Evolutionary conservation across 2,888 invertebrate species (phyloP), one percentile per base, ranked within the genome.

Genomic region (Corbicula japonica): DNA sequence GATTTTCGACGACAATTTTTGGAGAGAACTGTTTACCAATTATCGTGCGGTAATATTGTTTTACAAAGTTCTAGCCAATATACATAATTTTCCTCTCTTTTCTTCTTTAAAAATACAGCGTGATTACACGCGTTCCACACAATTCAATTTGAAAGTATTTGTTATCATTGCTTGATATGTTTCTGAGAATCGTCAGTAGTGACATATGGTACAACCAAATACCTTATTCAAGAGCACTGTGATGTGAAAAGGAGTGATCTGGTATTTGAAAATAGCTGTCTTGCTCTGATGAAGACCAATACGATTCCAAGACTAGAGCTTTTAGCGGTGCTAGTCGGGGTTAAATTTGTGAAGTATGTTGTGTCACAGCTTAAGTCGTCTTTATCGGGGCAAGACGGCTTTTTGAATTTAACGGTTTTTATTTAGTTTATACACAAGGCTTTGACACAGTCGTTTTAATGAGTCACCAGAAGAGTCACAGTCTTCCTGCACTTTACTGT

Each of bases 161-260:
- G n/a, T n/a, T n/a, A n/a, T n/a, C n/a, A n/a, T n/a, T n/a, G n/a
- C n/a, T 46, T 46, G 46, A 10, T n/a, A 12, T 6, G 46, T 5
- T 12, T 46, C 21, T 10, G 46, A n/a, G 69, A 69, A 23, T 58
- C 46, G 10, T 58, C 50, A 46, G 8, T 34, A 32, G 18, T 34
- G 12, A 48, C 60, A 30, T 70, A 60, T 61, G 60, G 60, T 26
- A 30, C 70, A 38, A 50, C 48, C 26, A 23, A 41, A 21, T 3
- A 38, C 18, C 38, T 54, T 28, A n/a, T 28, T 54, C 54, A 54
- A 54, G 54, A 54, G 54, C 1, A n/a, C 2, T 4, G 32, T 10
- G 10, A 28, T 30, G 54, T 10, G 28, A 28, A 23, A 54, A 54
- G 54, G 30, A 54, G 2, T 6, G 41, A 41, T 15, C 21, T 41